A percentile compares a stretch with the other conserved stretches of the same genome.
Conservation (phyloP, 2,113 vertebrate species). For the Microcebus griseorufus region DNA sequence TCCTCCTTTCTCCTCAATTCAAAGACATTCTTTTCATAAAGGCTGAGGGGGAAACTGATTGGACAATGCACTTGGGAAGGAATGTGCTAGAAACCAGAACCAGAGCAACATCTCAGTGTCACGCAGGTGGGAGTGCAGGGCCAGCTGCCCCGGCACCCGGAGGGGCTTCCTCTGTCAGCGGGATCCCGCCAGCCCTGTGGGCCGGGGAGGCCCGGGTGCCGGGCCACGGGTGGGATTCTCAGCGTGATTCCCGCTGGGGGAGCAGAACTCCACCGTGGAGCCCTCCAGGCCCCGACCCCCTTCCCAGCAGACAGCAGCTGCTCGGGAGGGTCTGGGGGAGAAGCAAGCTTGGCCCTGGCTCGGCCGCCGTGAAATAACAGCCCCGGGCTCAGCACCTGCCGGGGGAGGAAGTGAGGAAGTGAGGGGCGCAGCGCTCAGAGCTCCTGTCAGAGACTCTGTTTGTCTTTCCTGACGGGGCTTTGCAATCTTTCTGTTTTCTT, state of each 20-base stretch:
- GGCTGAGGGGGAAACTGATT: neutral
- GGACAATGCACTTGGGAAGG: neutral
- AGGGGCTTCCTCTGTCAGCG: neutral
- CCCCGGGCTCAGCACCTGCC: neutral
- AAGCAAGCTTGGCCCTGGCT: neutral
- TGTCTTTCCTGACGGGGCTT: neutral
- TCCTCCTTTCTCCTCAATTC: neutral
- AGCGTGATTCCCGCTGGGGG: neutral
- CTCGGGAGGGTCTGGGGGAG: neutral
- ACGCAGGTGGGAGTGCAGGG: too few relatives aligned
- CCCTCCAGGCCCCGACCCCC: neutral
- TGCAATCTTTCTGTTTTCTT: constrained; percentile 2
- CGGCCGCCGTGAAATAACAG: neutral
- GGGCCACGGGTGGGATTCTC: neutral
- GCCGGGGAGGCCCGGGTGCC: fast-evolving
- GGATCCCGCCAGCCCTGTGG: neutral
- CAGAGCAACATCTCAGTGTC: neutral
- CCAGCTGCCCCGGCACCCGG: neutral
- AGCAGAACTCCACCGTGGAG: neutral
- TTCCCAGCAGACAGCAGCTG: neutral
- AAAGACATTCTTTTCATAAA: neutral
- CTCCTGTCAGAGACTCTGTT: neutral
- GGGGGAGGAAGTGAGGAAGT: neutral
- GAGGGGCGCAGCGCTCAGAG: too few relatives aligned
- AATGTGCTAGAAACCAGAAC: neutral